Evolutionary conservation across 2,113 vertebrate species (phyloP).

Genomic region (Pipra filicauda): DNA sequence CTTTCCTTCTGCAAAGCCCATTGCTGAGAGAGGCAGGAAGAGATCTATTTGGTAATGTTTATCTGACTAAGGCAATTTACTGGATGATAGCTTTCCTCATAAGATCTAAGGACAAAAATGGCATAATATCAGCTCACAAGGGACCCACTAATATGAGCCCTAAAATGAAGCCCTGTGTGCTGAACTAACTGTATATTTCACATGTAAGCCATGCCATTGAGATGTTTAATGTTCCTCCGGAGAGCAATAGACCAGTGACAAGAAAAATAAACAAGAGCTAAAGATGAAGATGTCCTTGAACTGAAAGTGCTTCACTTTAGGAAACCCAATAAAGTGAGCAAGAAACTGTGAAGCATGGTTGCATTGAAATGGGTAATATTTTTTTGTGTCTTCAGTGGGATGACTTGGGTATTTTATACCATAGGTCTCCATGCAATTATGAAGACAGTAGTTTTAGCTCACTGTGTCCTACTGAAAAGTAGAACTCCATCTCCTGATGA

Average conservation of each 20-base stretch:
- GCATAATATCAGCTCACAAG: slow-evolving; percentile 52
- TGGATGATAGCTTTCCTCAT: slow-evolving; percentile 62
- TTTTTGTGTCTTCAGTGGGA: slow-evolving; percentile 13
- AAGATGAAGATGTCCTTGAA: slow-evolving; percentile 68
- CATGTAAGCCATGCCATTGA: slow-evolving; percentile 34
- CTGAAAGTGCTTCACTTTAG: slow-evolving; percentile 54
- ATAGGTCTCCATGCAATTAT: not conserved
- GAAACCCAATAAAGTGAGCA: slow-evolving; percentile 34
- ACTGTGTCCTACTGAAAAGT: not conserved
- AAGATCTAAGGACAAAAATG: slow-evolving; percentile 65
- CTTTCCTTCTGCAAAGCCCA: slow-evolving; percentile 41
- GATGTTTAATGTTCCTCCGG: slow-evolving; percentile 56
- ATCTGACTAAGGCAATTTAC: slow-evolving; percentile 63
- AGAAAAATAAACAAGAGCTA: slow-evolving; percentile 70
- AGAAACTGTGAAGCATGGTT: slow-evolving; percentile 40
- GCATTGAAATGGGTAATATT: slow-evolving; percentile 34
- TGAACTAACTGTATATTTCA: slow-evolving; percentile 60
- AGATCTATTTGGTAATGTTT: slow-evolving; percentile 60
- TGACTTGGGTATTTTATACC: not conserved
- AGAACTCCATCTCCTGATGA: not conserved
- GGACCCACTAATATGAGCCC: slow-evolving; percentile 45
- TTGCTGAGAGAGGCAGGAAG: slow-evolving; percentile 45
- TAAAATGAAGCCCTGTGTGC: slow-evolving; percentile 58
- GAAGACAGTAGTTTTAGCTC: not conserved
- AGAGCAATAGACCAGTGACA: slow-evolving; percentile 66